Evolutionary conservation across 2,113 vertebrate species (phyloP).

Genomic region (Aegypius monachus): DNA sequence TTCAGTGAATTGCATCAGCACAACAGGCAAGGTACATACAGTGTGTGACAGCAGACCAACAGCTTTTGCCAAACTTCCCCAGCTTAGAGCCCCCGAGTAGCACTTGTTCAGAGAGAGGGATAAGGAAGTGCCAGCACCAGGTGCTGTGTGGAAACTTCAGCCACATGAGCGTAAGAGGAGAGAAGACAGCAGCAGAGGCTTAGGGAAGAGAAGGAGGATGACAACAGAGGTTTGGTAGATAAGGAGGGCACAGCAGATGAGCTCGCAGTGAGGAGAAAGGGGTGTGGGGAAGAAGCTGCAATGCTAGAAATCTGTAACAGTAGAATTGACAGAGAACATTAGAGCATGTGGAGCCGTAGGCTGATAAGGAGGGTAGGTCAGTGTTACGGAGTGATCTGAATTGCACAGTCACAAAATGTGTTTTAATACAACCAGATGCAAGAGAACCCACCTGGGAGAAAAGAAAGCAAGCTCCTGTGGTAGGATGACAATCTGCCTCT

Average conservation of each 20-base stretch:
- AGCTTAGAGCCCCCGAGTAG: background rate
- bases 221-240: background rate
- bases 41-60: background rate
- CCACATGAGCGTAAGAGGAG: background rate
- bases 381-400: background rate
- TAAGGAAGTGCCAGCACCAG: background rate
- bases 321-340: background rate
- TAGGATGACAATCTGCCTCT: background rate
- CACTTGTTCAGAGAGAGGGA: background rate
- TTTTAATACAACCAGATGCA: background rate
- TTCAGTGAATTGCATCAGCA: background rate
- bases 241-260: background rate
- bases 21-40: background rate
- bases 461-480: background rate
- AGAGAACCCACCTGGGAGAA: background rate
- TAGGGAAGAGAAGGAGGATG: background rate
- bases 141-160: background rate
- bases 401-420: background rate
- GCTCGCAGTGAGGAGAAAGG: background rate
- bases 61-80: background rate
- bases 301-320: background rate
- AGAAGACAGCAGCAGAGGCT: background rate
- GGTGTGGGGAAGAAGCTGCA: background rate
- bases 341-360: rapidly evolving
- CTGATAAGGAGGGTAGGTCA: background rate